Percentiles rank a stretch among this genome's conserved stretches.
phyloP scores from a whole-genome alignment of 2,888 invertebrate species.

The Euspilapteryx auroguttella region DNA sequence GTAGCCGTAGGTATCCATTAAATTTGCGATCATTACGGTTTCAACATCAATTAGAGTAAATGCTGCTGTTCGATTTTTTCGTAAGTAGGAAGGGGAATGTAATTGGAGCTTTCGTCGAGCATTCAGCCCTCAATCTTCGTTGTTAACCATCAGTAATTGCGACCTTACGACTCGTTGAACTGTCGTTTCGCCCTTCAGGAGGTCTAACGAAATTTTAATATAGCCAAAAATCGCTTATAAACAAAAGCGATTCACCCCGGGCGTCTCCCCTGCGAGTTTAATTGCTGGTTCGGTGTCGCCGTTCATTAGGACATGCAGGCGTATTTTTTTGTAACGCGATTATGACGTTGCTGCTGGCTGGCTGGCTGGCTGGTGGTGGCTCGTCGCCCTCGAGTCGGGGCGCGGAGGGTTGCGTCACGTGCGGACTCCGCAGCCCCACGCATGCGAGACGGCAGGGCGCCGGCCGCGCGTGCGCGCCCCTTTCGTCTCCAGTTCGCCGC shows the following conservation, averaged over 20 bases:
- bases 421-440: slow-evolving; percentile 58
- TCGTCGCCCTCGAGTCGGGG: slow-evolving; percentile 30
- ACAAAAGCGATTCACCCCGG: slow-evolving; percentile 22
- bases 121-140: slow-evolving; percentile 18
- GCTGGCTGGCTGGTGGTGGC: slow-evolving; percentile 11
- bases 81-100: slow-evolving; percentile 25
- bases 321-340: slow-evolving; percentile 52
- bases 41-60: slow-evolving; percentile 30
- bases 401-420: slow-evolving; percentile 60
- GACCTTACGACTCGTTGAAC: slow-evolving; percentile 35
- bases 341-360: slow-evolving; percentile 49
- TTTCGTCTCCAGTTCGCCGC: slow-evolving; percentile 30
- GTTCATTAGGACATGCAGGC: slow-evolving; percentile 54
- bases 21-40: slow-evolving; percentile 30
- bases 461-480: slow-evolving; percentile 38
- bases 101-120: slow-evolving; percentile 24
- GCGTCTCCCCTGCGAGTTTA: slow-evolving; percentile 29
- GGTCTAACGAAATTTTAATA: slow-evolving; percentile 34
- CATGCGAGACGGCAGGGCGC: slow-evolving; percentile 59
- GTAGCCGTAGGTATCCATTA: no score
- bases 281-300: slow-evolving; percentile 50
- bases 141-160: slow-evolving; percentile 35
- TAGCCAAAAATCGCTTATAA: slow-evolving; percentile 33
- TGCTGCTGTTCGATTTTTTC: slow-evolving; percentile 25
- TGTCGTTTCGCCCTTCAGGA: slow-evolving; percentile 29